Base-by-base conservation (phyloP, 1,140 invertebrate genomes). In the Tenebrio molitor region DNA sequence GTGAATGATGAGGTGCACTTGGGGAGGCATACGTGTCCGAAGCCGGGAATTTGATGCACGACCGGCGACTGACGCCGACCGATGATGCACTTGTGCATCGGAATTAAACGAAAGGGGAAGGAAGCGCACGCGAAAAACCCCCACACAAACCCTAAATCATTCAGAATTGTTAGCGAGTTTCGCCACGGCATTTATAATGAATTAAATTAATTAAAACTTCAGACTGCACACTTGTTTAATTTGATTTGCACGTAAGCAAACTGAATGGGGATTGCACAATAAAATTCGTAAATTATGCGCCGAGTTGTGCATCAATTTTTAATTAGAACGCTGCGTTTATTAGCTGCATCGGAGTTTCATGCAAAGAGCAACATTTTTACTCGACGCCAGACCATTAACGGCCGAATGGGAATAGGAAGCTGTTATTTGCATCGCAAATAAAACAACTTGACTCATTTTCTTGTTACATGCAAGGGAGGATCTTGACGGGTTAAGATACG, bases 131-230 rank as follows among this genome's bases (percentile, higher is more conserved):
- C 17, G 5, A 15, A 65, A 65, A 65, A 65, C 12, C 62, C n/a
- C 25, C 58, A 63, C 58, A 63, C 62, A 12, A n/a, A 14, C 64
- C 19, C 44, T 66, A 66, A 66, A 66, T 66, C 64, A 66, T 66
- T 44, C 21, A 10, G 42, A 42, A 42, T 39, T 63, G 58, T 63
- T 50, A 21, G 44, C 44, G 44, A 50, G 44, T 50, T 25, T 58
- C 50, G 50, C 23, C 39, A 6, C n/a, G 42, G 42, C 64, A 66
- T 66, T 66, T 66, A 66, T 66, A 66, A 69, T 41, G 67, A 69
- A 69, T 53, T 69, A 53, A 58, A 69, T 69, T 69, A 69, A 69
- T 69, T 69, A 69, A 69, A 69, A 69, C 44, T 69, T 69, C 36
- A 58, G 23, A 58, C 50, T 69, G 50, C 15, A 69, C 34, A 69